A percentile compares a stretch with the other conserved stretches of the same genome.
Evolutionary conservation across 1,140 invertebrate species (phyloP).

Genomic region (Neomicropteryx cornuta): DNA sequence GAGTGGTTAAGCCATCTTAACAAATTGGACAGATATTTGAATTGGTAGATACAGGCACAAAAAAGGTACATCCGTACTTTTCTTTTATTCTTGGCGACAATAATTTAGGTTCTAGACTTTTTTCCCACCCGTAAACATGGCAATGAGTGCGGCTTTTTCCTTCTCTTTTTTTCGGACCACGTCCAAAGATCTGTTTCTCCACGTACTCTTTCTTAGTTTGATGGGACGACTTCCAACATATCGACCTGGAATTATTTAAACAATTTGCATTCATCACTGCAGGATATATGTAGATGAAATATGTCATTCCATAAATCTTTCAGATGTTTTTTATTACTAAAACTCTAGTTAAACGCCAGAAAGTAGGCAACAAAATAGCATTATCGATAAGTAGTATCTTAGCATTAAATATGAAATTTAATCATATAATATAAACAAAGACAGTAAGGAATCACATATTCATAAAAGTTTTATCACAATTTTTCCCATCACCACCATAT

Average conservation of each 20-base stretch:
- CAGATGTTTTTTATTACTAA: background rate
- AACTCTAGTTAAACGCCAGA: no score
- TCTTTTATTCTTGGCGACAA: background rate
- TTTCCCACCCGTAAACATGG: slow-evolving; percentile 48
- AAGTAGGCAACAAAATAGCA: no score
- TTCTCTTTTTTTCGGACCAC: slow-evolving; percentile 92
- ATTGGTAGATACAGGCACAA: background rate
- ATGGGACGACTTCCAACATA: slow-evolving; percentile 98
- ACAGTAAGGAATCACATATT: no score
- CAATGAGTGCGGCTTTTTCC: slow-evolving; percentile 70
- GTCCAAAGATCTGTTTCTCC: slow-evolving; percentile 90
- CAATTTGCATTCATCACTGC: no score
- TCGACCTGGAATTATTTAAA: slow-evolving; percentile 48
- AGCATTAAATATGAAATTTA: no score
- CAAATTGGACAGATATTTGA: no score
- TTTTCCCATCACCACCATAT: no score
- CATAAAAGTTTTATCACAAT: no score
- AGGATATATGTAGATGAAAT: background rate
- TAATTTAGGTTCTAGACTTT: no score
- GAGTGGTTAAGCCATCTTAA: no score
- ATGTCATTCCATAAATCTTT: background rate
- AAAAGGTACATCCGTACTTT: background rate
- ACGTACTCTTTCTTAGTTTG: slow-evolving; percentile 92
- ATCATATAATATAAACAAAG: no score
- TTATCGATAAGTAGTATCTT: no score